phyloP scores from a whole-genome alignment of 2,888 invertebrate genomes.

The Yponomeuta cagnagella region DNA sequence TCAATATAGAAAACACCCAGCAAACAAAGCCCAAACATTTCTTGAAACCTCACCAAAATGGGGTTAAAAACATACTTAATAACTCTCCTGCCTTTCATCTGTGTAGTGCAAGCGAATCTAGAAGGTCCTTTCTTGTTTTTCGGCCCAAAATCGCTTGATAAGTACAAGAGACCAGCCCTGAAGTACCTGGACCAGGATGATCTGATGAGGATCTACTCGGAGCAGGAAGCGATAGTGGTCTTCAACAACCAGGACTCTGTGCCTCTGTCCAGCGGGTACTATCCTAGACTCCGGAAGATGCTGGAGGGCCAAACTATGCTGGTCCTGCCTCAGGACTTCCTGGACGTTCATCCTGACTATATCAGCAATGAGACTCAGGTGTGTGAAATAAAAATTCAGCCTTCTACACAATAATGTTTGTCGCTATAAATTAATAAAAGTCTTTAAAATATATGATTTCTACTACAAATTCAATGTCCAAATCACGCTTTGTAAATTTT shows the following conservation, averaged over 20 bases:
- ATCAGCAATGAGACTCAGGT: constrained; percentile 78
- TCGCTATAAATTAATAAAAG: no score
- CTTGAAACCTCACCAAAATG: not conserved
- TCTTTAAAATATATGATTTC: no score
- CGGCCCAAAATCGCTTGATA: constrained; percentile 68
- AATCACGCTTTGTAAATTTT: no score
- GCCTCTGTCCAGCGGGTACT: constrained; percentile 70
- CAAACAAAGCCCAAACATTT: not conserved
- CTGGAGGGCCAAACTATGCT: constrained; percentile 66
- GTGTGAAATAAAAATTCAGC: constrained; percentile 15
- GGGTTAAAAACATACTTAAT: not conserved
- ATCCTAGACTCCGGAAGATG: constrained; percentile 74
- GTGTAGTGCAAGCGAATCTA: constrained; percentile 44
- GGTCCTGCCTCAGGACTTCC: constrained; percentile 73
- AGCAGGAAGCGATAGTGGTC: constrained; percentile 74
- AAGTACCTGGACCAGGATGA: constrained; percentile 72
- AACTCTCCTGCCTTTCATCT: not conserved
- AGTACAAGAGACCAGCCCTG: constrained; percentile 67
- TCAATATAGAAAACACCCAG: not conserved
- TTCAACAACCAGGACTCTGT: constrained; percentile 76
- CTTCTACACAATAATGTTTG: no score
- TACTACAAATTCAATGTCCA: no score
- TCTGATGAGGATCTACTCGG: constrained; percentile 73
- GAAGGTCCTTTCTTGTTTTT: constrained; percentile 78
- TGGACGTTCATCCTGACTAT: constrained; percentile 76